phyloP scores from a whole-genome alignment of 2,888 invertebrate species.

The Heliconius hortense region DNA sequence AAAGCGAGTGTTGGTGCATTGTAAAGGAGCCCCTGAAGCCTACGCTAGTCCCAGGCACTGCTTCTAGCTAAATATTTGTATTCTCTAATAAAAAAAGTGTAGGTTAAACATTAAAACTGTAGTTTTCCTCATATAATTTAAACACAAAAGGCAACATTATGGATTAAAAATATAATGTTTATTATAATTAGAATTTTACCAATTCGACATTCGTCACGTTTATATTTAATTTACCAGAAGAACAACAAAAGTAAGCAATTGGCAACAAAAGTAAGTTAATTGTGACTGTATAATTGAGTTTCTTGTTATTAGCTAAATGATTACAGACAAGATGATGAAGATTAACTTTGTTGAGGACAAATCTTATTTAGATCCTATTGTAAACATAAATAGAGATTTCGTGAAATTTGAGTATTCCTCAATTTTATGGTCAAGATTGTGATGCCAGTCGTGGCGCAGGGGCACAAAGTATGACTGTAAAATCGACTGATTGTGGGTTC shows the following conservation, averaged over 20 bases:
- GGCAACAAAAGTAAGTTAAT: too few species aligned
- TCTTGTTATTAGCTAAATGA: slow-evolving; percentile 10
- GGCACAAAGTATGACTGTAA: too few species aligned
- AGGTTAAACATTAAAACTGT: too few species aligned
- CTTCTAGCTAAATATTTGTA: too few species aligned
- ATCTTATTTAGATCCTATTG: slow-evolving; percentile 20
- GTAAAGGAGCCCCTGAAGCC: too few species aligned
- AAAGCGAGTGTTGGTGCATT: too few species aligned
- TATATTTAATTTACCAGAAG: slow-evolving; percentile 1
- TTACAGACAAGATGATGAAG: neutral
- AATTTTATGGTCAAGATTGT: neutral
- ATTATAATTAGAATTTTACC: neutral
- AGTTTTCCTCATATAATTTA: too few species aligned
- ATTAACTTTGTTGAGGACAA: slow-evolving; percentile 16
- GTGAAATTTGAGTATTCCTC: neutral
- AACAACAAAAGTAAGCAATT: slow-evolving; percentile 2
- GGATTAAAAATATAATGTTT: neutral
- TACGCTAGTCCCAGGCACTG: too few species aligned
- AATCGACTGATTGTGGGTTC: too few species aligned
- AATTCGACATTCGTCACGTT: neutral
- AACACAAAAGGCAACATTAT: too few species aligned
- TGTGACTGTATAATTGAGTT: slow-evolving; percentile 11
- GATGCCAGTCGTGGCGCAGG: too few species aligned
- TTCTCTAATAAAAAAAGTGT: too few species aligned
- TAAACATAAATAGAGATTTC: slow-evolving; percentile 8